Evolutionary conservation across 2,888 invertebrate species (phyloP), one percentile per base, ranked within the genome.

Genomic region (Meloe dianella): DNA sequence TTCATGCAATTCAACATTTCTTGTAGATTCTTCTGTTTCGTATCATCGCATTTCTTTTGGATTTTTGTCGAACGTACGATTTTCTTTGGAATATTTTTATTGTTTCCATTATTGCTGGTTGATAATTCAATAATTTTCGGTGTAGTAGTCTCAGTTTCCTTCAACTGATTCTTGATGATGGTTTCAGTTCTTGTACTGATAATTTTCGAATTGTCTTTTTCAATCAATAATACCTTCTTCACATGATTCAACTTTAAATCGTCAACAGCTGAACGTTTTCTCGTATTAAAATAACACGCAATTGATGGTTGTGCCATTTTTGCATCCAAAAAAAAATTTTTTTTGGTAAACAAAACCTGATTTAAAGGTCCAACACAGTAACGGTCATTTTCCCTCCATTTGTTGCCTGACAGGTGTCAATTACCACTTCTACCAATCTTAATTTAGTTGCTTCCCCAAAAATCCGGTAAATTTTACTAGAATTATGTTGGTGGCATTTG

Each of bases 221-320:
- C 84, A 58, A 84, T 76, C 64, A 84, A 65, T 64, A 84, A 76
- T 57, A 87, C 85, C 82, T 89, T 89, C 80, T 82, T 87, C 80
- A 83, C 80, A 80, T 83, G 81, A 74, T 74, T 77, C 72, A 79
- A 71, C 69, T 85, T 84, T 63, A 85, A 79, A 79, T 93, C 92
- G 61, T 92, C 92, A 9, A 85, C 82, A n/a, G 90, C 91, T 66
- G 89, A 86, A 76, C 93, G 88, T 85, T 94, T 94, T 79, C 93
- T 88, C 77, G 89, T 90, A 81, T 88, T 90, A 82, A 92, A 94
- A 86, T 88, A 94, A 71, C 89, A 88, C 69, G 91, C 90, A 66
- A 94, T 88, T 61, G 91, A 90, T 75, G 91, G 90, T 84, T 94
- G 93, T 71, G 92, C 89, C 93, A 93, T 93, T 78, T 76, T 79